Percentiles rank a stretch among this genome's conserved stretches.
Evolutionary conservation across 2,113 vertebrate genomes (phyloP).

Genomic region (Psephotus haematonotus): DNA sequence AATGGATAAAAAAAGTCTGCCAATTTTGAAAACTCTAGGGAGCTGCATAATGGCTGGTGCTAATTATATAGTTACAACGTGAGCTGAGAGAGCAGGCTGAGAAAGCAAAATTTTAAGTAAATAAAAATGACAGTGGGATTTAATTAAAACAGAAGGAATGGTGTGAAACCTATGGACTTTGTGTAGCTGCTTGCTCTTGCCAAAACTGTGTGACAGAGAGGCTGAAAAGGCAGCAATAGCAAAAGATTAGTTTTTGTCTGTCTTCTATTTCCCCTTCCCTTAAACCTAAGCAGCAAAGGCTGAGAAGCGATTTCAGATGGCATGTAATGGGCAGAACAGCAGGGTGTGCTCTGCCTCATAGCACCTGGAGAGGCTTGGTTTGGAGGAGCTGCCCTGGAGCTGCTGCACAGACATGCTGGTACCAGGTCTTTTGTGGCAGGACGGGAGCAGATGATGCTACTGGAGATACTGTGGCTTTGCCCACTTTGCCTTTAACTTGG

Average conservation of each 20-base stretch:
- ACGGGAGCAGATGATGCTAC: not conserved
- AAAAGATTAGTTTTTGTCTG: not conserved
- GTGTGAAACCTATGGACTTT: not conserved
- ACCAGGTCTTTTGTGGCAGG: not conserved
- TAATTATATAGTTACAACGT: not conserved
- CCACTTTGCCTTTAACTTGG: not conserved
- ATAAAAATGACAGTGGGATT: not conserved
- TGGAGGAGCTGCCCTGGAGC: not conserved
- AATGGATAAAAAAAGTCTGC: not conserved
- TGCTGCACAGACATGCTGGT: not conserved
- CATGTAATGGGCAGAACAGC: too few relatives aligned
- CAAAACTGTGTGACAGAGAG: not conserved
- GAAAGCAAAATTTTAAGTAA: not conserved
- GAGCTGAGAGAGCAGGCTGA: not conserved
- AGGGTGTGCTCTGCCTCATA: fast-evolving
- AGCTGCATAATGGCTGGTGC: not conserved
- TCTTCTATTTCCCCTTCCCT: not conserved
- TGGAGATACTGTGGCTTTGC: not conserved
- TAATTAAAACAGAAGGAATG: not conserved
- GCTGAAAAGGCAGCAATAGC: not conserved
- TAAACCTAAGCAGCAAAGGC: not conserved
- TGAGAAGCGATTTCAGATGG: not conserved
- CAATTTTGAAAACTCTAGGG: not conserved
- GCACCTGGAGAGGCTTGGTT: fast-evolving
- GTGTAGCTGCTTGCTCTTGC: not conserved